Evolutionary conservation across 1,140 invertebrate genomes (phyloP).

Genomic region (Drosophila aff.): DNA sequence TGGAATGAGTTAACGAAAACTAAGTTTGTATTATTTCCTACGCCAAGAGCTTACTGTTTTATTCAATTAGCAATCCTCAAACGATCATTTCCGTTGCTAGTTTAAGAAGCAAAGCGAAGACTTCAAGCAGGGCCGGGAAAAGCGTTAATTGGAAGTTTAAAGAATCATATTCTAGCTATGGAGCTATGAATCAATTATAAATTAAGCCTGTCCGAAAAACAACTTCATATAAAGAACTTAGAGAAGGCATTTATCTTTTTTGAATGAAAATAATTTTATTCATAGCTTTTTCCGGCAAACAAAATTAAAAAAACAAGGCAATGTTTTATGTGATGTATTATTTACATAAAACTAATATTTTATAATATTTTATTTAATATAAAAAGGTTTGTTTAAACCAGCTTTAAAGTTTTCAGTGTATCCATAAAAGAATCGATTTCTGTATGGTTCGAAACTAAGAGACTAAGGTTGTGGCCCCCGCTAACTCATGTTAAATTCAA

Average conservation of each 20-base stretch:
- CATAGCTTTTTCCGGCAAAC: too few relatives aligned
- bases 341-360: too few relatives aligned
- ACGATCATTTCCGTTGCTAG: slow-evolving; percentile 53
- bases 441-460: neutral
- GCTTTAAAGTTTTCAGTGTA: neutral
- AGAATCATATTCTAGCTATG: too few relatives aligned
- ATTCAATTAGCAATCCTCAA: slow-evolving; percentile 48
- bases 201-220: neutral
- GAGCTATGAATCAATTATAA: neutral
- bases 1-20: slow-evolving; percentile 46
- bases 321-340: too few relatives aligned
- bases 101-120: neutral
- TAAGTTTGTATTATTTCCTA: slow-evolving; percentile 5
- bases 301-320: neutral
- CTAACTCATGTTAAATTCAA: slow-evolving; percentile 4
- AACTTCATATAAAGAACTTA: neutral
- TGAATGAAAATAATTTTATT: neutral
- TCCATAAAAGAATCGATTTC: neutral
- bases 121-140: neutral
- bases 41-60: slow-evolving; percentile 1
- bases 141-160: neutral
- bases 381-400: neutral
- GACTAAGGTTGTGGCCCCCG: neutral
- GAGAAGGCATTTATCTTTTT: neutral
- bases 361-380: too few relatives aligned